Percentiles rank a stretch among this genome's conserved stretches.
phyloP scores from a whole-genome alignment of 2,888 invertebrate species.

The Caenorhabditis sulstoni region DNA sequence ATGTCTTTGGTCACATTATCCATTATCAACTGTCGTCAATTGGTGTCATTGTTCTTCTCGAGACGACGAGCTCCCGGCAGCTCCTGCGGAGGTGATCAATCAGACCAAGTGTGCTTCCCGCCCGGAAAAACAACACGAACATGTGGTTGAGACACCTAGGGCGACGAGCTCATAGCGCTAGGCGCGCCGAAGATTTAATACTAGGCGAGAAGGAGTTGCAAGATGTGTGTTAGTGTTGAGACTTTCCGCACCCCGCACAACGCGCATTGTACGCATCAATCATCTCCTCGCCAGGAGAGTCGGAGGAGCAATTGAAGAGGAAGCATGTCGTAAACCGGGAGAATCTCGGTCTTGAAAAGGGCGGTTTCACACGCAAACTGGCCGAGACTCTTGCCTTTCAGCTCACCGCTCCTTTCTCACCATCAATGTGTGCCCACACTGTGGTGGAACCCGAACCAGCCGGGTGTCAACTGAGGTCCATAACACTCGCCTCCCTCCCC shows the following conservation, averaged over 20 bases:
- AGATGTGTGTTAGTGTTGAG: slow-evolving; percentile 54
- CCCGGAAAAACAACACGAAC: slow-evolving; percentile 47
- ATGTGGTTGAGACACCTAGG: slow-evolving; percentile 52
- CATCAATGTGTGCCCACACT: neutral
- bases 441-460: neutral
- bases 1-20: slow-evolving; percentile 32
- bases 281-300: slow-evolving; percentile 35
- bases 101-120: slow-evolving; percentile 43
- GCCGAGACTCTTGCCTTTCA: neutral
- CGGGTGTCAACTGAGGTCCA: slow-evolving; percentile 36
- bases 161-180: neutral
- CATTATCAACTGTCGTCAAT: slow-evolving; percentile 26
- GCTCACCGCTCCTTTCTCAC: neutral
- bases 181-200: slow-evolving; percentile 36
- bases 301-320: neutral
- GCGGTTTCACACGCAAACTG: slow-evolving; percentile 34
- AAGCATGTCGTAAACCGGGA: slow-evolving; percentile 37
- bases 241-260: slow-evolving; percentile 19
- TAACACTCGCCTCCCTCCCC: slow-evolving; percentile 25
- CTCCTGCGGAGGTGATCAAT: slow-evolving; percentile 33
- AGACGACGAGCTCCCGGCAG: neutral
- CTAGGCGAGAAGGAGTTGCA: slow-evolving; percentile 50
- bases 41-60: slow-evolving; percentile 37
- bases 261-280: slow-evolving; percentile 51
- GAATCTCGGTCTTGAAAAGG: slow-evolving; percentile 22